Base-by-base conservation (phyloP, 2,113 vertebrate genomes). In the Campylomormyrus numenius region DNA sequence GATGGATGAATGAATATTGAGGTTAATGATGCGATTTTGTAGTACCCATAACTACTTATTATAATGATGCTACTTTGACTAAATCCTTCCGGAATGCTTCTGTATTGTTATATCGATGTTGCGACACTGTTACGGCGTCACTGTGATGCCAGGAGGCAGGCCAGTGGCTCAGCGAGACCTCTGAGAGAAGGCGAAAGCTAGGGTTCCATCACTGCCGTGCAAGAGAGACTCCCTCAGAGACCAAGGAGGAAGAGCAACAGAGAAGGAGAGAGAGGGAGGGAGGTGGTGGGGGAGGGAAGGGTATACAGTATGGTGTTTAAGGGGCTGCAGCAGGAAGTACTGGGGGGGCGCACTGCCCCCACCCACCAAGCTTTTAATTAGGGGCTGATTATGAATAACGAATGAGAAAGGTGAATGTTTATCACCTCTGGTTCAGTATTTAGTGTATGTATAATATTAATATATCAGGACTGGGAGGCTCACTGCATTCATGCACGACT, bases 351-450 rank as follows among this genome's bases (percentile, higher is more conserved):
- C 70, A 19, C 70, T 77, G 31, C 70, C 74, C 74, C 74, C 74
- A 77, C 15, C 86, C 52, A 45, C 19, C 87, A 35, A 80, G 52
- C 9, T 88, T 88, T 62, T 88, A 88, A 88, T 88, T 52, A 88
- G 87, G 17, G 8, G 52, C 31, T 88, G 53, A 88, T 88, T 58
- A 88, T 88, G 50, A 88, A 35, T 39, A 58, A 56, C 19, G 52
- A 88, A 88, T 42, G 53, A 88, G 19, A 88, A 24, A 88, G 87
- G 74, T 80, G 74, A 42, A 39, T 80, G 74, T 80, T 80, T 80
- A 80, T 80, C 74, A 80, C 31, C 74, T 39, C 13, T 9, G 74
- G 74, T 80, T 39, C 35, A 42, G 35, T 42, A 42, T 80, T 80
- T 42, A 35, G 74, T 80, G 74, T 70, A 70, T 42, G 74, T 80